Evolutionary conservation across 2,797 vertebrate species (phyloP).

Genomic region (Morus bassanus): DNA sequence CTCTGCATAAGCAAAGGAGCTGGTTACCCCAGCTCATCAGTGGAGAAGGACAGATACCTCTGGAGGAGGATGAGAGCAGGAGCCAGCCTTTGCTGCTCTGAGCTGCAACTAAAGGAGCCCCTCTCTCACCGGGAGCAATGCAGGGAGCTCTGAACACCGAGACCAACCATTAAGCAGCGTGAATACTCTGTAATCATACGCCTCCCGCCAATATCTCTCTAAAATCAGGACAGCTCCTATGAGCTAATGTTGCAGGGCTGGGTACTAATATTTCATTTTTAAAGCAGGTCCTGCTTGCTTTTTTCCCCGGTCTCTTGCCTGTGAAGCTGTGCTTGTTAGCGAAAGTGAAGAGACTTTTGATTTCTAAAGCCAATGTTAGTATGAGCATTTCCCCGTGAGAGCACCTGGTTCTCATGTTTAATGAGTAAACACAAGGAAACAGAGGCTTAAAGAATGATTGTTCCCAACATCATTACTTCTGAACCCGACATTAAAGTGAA

Average conservation of each 20-base stretch:
- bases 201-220: neutral
- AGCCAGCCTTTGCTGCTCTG: neutral
- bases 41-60: neutral
- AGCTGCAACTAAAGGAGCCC: neutral
- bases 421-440: conserved; percentile 73
- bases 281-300: conserved; percentile 31
- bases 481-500: conserved; percentile 57
- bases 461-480: conserved; percentile 72
- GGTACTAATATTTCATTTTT: conserved; percentile 45
- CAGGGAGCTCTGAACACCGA: neutral
- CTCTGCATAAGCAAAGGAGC: neutral
- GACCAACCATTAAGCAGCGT: neutral
- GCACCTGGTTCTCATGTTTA: conserved; percentile 73
- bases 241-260: neutral
- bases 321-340: conserved; percentile 67
- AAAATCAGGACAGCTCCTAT: neutral
- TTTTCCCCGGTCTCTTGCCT: conserved; percentile 11
- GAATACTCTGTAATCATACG: neutral
- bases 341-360: conserved; percentile 71
- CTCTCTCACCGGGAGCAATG: fast-evolving
- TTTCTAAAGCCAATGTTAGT: conserved; percentile 62
- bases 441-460: conserved; percentile 67
- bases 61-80: neutral
- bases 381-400: conserved; percentile 70
- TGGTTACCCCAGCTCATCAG: neutral